phyloP scores from a whole-genome alignment of 2,888 invertebrate genomes.

The Drosophila prolongata region DNA sequence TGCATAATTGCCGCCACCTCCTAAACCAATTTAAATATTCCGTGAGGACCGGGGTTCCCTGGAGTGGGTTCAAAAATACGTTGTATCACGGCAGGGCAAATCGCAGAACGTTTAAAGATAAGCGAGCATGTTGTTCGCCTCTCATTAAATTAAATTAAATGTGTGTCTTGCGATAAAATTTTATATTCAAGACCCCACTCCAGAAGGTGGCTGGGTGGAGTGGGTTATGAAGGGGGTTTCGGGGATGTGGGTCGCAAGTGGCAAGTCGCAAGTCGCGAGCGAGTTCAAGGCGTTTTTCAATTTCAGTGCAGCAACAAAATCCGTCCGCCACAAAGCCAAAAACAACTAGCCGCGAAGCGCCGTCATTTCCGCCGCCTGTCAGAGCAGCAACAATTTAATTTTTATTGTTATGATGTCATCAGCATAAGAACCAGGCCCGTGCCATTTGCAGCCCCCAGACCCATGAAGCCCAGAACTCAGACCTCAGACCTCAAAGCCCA shows the following conservation, averaged over 20 bases:
- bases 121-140: constrained; percentile 47
- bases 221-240: constrained; percentile 3
- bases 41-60: constrained; percentile 19
- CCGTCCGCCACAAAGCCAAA: constrained; percentile 5
- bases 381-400: constrained; percentile 56
- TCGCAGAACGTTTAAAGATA: constrained; percentile 45
- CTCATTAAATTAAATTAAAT: constrained; percentile 56
- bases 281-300: constrained; percentile 43
- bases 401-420: constrained; percentile 65
- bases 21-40: constrained; percentile 35
- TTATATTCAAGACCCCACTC: constrained; percentile 40
- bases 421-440: constrained; percentile 49
- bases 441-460: constrained; percentile 25
- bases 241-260: background rate
- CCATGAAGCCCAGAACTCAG: background rate
- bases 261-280: background rate
- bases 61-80: constrained; percentile 11
- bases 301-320: constrained; percentile 41
- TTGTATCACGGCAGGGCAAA: constrained; percentile 33
- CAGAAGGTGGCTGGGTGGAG: background rate
- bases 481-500: background rate
- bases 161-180: constrained; percentile 54
- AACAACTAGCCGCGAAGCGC: constrained; percentile 36
- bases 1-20: constrained; percentile 34
- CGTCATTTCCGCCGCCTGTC: constrained; percentile 50